These are phyloP conservation scores for Ranitomeya imitator DNA, from an alignment of 2,113 vertebrate species.

Conservation along the genomic window DNA sequence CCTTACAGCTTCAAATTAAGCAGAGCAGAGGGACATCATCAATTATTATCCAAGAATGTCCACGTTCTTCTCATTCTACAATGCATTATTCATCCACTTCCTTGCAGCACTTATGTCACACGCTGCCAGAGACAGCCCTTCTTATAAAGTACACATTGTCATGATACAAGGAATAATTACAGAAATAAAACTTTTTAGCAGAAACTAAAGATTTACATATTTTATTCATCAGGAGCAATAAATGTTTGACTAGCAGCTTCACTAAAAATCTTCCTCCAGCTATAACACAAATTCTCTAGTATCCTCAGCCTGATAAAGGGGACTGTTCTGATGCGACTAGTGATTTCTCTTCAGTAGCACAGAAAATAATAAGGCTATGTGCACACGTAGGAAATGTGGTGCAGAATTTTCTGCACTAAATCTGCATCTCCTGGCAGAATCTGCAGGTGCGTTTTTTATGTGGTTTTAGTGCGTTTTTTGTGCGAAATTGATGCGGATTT, in stretches of 20 bases:
- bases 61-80: background rate
- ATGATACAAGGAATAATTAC: background rate
- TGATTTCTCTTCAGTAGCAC: too few species aligned
- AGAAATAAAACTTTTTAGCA: background rate
- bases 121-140: background rate
- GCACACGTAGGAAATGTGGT: too few species aligned
- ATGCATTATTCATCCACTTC: background rate
- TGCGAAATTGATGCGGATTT: too few species aligned
- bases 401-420: too few species aligned
- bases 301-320: background rate
- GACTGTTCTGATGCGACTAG: background rate
- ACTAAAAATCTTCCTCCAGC: background rate
- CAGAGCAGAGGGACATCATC: background rate
- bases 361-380: too few species aligned
- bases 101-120: background rate
- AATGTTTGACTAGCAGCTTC: background rate
- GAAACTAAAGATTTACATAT: background rate
- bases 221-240: background rate
- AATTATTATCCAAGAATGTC: background rate
- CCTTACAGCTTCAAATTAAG: constrained; percentile 82
- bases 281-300: background rate
- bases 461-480: too few species aligned
- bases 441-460: too few species aligned
- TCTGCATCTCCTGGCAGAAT: too few species aligned
- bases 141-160: background rate